Evolutionary conservation across 2,888 invertebrate species (phyloP), one percentile per base, ranked within the genome.

Genomic region (Frankliniella intonsa): DNA sequence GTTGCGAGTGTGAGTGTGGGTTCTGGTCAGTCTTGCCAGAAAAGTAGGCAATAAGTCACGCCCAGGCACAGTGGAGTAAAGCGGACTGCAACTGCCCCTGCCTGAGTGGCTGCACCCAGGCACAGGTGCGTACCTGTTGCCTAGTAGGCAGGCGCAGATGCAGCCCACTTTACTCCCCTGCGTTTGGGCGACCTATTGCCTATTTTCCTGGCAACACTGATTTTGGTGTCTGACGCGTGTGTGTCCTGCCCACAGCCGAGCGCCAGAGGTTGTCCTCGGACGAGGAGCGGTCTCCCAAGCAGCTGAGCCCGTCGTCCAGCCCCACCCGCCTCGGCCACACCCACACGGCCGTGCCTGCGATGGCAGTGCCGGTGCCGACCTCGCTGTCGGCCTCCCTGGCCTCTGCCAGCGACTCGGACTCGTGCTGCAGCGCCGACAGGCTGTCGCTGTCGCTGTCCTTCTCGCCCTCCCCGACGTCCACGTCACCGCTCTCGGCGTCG

Each of bases 221-320:
- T 55, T 55, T 55, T 55, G 19, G 19, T 55, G 14, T 55, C 14
- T 55, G 55, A 19, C 14, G 19, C 38, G 38, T 7, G 62, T 62
- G 38, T 5, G 38, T 5, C 38, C 38, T 38, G 38, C 5, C 38
- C 38, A 38, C 69, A 76, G 69, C 10, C 11, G 69, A 76, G 25
- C 69, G 69, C 25, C 69, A 84, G 92, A 92, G 86, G 89, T 92
- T 14, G 89, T 92, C 22, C 87, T 92, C 19, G 89, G 91, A 84
- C 91, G 69, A 76, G 22, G 25, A 22, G n/a, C 22, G n/a, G 69
- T 22, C 22, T 19, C n/a, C 22, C 8, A 76, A 22, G 69, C 69
- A 22, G 25, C 69, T 92, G 0, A 92, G 91, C 85, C 88, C 92
- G 3, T 87, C 89, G 50, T 92, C 92, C n/a, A 90, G 88, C 81